A percentile compares a stretch with the other conserved stretches of the same genome.
Conservation (phyloP, 2,888 invertebrate genomes). For the Arge pagana region DNA sequence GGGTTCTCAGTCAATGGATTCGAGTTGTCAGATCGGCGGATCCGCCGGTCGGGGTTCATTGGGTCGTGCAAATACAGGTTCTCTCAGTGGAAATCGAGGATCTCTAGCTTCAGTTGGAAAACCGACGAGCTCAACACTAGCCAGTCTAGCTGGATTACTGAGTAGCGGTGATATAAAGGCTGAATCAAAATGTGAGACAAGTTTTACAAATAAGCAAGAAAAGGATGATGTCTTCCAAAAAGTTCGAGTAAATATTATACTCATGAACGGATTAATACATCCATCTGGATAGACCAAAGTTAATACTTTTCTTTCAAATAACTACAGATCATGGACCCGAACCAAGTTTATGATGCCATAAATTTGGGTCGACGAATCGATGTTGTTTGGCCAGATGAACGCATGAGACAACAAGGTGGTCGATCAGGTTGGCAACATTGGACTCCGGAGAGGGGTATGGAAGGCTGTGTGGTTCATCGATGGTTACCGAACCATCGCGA, state of each 20-base stretch:
- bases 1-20: conserved; percentile 65
- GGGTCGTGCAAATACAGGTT: conserved; percentile 53
- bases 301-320: conserved; percentile 9
- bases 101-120: conserved; percentile 86
- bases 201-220: conserved; percentile 52
- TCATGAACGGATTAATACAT: not conserved
- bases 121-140: conserved; percentile 84
- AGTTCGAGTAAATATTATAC: conserved; percentile 60
- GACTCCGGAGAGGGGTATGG: conserved; percentile 90
- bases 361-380: conserved; percentile 89
- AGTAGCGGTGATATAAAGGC: conserved; percentile 63
- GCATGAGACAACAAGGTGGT: conserved; percentile 85
- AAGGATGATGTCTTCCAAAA: conserved; percentile 62
- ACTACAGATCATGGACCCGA: conserved; percentile 66
- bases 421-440: conserved; percentile 88
- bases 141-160: conserved; percentile 81
- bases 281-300: not conserved
- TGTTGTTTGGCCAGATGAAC: conserved; percentile 94
- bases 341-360: conserved; percentile 86
- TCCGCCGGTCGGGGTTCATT: conserved; percentile 65
- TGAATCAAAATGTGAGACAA: conserved; percentile 55
- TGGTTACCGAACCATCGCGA: conserved; percentile 95
- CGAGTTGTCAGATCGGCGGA: conserved; percentile 61
- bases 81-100: conserved; percentile 74
- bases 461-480: conserved; percentile 90